phyloP scores from a whole-genome alignment of 2,113 vertebrate genomes.

The Merops nubicus region DNA sequence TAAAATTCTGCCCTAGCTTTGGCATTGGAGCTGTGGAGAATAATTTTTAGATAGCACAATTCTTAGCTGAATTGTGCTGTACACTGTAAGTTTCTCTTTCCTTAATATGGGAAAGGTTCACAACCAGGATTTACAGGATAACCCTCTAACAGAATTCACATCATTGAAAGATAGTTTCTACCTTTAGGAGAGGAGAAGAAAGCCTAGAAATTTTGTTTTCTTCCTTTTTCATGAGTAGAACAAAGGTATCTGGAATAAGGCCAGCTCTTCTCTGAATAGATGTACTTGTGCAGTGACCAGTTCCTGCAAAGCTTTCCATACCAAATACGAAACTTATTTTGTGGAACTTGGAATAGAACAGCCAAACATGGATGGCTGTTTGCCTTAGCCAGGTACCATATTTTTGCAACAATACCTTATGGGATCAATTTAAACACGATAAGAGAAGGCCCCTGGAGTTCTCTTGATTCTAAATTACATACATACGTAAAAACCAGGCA shows the following conservation, averaged over 20 bases:
- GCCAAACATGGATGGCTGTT: neutral
- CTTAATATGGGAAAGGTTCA: neutral
- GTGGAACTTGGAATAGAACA: neutral
- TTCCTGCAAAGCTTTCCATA: neutral
- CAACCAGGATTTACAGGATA: fast-evolving
- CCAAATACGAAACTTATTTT: neutral
- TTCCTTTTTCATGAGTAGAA: neutral
- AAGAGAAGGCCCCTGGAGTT: neutral
- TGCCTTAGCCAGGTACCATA: neutral
- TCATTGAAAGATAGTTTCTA: neutral
- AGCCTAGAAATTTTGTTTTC: neutral
- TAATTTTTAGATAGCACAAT: neutral
- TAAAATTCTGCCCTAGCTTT: neutral
- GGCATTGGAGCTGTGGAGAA: neutral
- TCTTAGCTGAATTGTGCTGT: neutral
- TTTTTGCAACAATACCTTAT: neutral
- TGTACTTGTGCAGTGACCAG: neutral
- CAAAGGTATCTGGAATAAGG: neutral
- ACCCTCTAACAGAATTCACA: neutral
- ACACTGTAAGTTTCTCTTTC: neutral
- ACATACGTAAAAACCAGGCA: neutral
- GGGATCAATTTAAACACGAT: neutral
- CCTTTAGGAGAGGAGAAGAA: neutral
- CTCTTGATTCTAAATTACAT: neutral
- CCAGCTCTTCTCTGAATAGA: neutral